A percentile compares a stretch with the other conserved stretches of the same genome.
Evolutionary conservation across 2,113 vertebrate genomes (phyloP).

Genomic region (Cynopterus brachyotis): DNA sequence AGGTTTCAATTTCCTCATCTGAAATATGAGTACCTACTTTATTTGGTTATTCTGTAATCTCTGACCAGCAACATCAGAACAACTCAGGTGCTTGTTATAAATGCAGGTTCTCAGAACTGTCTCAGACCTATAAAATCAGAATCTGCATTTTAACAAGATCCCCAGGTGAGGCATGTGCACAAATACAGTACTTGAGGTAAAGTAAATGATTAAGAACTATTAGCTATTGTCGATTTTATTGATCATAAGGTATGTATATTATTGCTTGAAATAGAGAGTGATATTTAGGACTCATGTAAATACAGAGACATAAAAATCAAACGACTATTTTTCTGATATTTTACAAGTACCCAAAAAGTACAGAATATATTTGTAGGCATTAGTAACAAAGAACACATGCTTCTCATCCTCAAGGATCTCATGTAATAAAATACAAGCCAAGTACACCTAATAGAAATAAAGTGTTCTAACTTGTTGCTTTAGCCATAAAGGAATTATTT

Average conservation of each 20-base stretch:
- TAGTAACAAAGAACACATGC: background rate
- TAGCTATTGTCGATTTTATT: background rate
- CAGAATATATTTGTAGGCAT: background rate
- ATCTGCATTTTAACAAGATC: background rate
- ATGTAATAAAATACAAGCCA: conserved; percentile 36
- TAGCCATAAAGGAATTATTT: background rate
- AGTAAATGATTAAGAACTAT: background rate
- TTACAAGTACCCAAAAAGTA: background rate
- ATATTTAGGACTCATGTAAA: background rate
- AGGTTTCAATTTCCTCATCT: background rate
- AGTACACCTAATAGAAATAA: conserved; percentile 7
- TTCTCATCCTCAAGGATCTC: background rate
- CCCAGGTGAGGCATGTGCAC: background rate
- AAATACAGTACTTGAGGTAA: background rate
- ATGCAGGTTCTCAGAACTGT: background rate
- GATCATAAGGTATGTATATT: background rate
- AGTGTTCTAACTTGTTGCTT: background rate
- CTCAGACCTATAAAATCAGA: background rate
- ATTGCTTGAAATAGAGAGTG: background rate
- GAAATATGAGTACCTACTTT: background rate
- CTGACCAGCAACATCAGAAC: background rate
- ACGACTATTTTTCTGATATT: background rate
- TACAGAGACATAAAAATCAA: background rate
- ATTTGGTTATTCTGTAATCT: background rate
- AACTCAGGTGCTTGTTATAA: background rate